Conservation (phyloP, 2,888 invertebrate species). For the Eupsilia transversa region DNA sequence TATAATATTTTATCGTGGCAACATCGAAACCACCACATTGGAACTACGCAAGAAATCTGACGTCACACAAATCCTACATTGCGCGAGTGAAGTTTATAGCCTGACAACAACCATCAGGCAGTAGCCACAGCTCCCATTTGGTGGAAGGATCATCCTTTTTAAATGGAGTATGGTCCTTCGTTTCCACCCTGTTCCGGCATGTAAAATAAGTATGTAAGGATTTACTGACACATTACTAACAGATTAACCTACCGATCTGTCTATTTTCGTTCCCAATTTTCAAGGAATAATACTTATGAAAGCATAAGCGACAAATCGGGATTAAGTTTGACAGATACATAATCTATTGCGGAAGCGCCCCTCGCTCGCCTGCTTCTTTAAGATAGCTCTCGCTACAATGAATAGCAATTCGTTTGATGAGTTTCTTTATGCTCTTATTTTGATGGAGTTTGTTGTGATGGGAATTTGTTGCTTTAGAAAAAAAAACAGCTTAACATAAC, state of each 20-base stretch:
- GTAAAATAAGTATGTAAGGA: neutral
- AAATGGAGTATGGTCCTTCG: neutral
- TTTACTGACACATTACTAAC: constrained; percentile 1
- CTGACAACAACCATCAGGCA: neutral
- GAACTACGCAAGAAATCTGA: neutral
- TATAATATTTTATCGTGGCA: neutral
- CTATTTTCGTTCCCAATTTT: constrained; percentile 2
- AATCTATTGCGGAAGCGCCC: constrained; percentile 48
- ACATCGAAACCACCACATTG: neutral
- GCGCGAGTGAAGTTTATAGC: neutral
- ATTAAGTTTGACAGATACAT: constrained; percentile 56
- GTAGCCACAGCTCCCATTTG: neutral
- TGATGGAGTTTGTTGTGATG: constrained; percentile 16
- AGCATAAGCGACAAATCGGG: constrained; percentile 56
- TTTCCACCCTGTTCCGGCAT: too few species aligned
- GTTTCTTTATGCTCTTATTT: constrained; percentile 43
- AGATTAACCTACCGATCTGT: neutral
- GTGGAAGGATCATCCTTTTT: neutral
- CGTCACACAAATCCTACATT: neutral
- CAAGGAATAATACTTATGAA: constrained; percentile 29
- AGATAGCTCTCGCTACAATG: constrained; percentile 47
- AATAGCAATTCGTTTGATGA: constrained; percentile 57
- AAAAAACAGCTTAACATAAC: neutral
- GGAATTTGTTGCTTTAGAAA: constrained; percentile 9
- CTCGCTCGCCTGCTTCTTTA: constrained; percentile 36